Conservation (phyloP, 2,888 invertebrate genomes). For the Athrips mouffetella region DNA sequence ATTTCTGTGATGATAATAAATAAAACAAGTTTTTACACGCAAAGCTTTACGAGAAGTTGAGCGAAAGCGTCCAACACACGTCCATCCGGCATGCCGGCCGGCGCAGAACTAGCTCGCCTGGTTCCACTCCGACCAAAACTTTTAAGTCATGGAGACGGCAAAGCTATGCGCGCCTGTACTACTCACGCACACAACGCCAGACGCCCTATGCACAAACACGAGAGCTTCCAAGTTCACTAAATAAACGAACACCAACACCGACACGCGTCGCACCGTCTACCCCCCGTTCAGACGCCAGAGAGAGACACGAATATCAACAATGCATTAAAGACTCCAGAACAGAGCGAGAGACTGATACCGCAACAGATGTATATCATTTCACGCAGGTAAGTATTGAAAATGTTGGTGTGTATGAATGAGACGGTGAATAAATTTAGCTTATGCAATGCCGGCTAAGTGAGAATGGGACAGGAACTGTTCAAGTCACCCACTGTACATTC, state of each 20-base stretch:
- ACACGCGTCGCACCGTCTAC: slow-evolving; percentile 70
- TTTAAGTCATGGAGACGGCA: slow-evolving; percentile 79
- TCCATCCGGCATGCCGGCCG: slow-evolving; percentile 65
- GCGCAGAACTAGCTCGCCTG: slow-evolving; percentile 70
- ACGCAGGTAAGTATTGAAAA: slow-evolving; percentile 78
- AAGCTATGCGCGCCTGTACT: slow-evolving; percentile 78
- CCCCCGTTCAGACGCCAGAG: slow-evolving; percentile 73
- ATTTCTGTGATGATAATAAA: slow-evolving; percentile 38
- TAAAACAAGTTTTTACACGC: slow-evolving; percentile 60
- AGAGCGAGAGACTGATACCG: slow-evolving; percentile 57
- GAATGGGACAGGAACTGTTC: slow-evolving; percentile 71
- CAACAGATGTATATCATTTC: slow-evolving; percentile 78
- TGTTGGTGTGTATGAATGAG: slow-evolving; percentile 71
- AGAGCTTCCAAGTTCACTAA: slow-evolving; percentile 78
- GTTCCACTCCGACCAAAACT: slow-evolving; percentile 72
- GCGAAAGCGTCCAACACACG: slow-evolving; percentile 47
- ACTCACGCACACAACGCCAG: slow-evolving; percentile 66
- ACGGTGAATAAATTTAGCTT: slow-evolving; percentile 67
- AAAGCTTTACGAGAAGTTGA: slow-evolving; percentile 67
- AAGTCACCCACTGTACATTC: slow-evolving; percentile 78
- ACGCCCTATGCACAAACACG: slow-evolving; percentile 77
- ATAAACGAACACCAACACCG: slow-evolving; percentile 77
- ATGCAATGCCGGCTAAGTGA: slow-evolving; percentile 65
- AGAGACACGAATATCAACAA: slow-evolving; percentile 74
- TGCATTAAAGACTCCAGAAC: slow-evolving; percentile 48